A percentile compares a stretch with the other conserved stretches of the same genome.
Evolutionary conservation across 2,888 invertebrate species (phyloP).

Genomic region (Callinectes sapidus): DNA sequence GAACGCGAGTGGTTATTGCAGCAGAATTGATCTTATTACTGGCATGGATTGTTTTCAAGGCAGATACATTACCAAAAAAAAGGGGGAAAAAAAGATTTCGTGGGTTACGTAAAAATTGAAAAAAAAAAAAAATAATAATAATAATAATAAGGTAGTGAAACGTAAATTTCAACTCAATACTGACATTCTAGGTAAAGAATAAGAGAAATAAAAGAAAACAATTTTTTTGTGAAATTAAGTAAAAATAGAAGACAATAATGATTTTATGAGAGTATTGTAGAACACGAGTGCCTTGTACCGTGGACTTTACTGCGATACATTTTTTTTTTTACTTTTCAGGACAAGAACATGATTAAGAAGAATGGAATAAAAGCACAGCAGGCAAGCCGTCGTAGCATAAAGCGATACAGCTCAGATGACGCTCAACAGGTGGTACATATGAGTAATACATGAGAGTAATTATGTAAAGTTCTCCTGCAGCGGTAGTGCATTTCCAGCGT

Average conservation of each 20-base stretch:
- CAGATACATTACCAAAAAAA: too few species aligned
- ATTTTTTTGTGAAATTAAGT: not conserved
- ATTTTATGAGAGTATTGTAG: too few species aligned
- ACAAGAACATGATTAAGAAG: not conserved
- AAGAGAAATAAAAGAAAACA: not conserved
- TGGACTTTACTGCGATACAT: too few species aligned
- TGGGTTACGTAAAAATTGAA: too few species aligned
- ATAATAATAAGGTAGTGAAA: too few species aligned
- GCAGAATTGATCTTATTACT: too few species aligned
- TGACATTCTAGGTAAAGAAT: not conserved
- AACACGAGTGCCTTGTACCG: too few species aligned
- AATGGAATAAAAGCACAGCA: not conserved
- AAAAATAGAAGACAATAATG: too few species aligned
- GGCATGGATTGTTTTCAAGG: too few species aligned
- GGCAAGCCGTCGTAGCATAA: not conserved
- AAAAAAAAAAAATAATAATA: too few species aligned
- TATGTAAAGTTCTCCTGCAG: not conserved
- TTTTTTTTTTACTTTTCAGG: not conserved
- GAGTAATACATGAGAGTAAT: not conserved
- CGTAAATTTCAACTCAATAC: not conserved
- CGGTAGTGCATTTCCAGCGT: not conserved
- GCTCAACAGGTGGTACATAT: constrained; percentile 3
- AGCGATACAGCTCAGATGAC: not conserved
- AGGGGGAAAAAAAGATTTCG: too few species aligned
- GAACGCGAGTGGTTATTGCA: too few species aligned